Evolutionary conservation across 2,797 vertebrate genomes (phyloP), one percentile per base, ranked within the genome.

Genomic region (Coluber constrictor): DNA sequence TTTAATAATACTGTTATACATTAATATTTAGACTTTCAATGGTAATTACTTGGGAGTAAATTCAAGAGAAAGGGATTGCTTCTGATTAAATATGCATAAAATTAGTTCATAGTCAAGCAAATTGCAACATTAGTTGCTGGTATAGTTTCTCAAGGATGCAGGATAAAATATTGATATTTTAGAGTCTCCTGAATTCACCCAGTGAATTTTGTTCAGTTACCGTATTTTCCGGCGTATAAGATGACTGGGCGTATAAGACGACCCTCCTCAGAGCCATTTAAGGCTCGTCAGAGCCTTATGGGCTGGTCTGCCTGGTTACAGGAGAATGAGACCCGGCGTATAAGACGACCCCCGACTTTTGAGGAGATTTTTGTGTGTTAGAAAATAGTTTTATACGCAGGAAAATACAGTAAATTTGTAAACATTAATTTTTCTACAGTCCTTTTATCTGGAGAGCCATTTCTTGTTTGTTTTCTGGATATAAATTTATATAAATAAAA

Each of bases 91-190:
- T 66, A 66, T 66, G 61, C 61, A 66, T 29, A 66, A 66, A 29
- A 29, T 94, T 94, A 90, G 5, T 61, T 91, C 89, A 59, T 60
- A 93, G 94, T n/a, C 4, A 93, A 93, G 92, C 0, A 57, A 43
- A 66, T 66, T 93, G n/a, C n/a, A 61, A 88, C 9, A 43, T 5
- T 11, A 83, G 0, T 0, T 20, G 74, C 92, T 90, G 61, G 90
- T 16, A 2, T 60, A 61, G 70, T 13, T 94, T 89, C 83, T 87
- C 90, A 92, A 20, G 92, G 94, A 15, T 83, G 10, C 91, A 61
- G 66, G 66, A 89, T 93, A 60, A 29, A 54, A 1, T 32, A 54
- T 92, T 88, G 11, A 79, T 90, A 63, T 83, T 92, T 79, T 20
- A 92, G 86, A 47, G 4, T 63, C 0, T 92, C 32, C 56, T 94